These are phyloP conservation scores for Morelia viridis DNA, from an alignment of 2,797 vertebrate genomes.

Conservation along the genomic window DNA sequence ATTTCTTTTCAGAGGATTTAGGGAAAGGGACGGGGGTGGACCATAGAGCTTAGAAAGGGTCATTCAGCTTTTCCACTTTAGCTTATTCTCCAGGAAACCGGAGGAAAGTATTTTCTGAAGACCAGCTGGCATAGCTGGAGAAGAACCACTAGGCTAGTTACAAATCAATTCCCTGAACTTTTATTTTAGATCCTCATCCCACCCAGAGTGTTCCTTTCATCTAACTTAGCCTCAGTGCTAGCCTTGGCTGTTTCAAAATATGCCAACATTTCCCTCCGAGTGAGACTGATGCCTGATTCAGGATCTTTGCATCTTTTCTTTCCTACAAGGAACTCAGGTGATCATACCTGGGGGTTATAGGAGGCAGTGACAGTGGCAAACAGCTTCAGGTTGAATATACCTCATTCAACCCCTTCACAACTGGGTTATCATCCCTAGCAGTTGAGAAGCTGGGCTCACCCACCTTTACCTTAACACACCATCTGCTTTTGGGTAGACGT, in stretches of 20 bases:
- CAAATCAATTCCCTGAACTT: neutral
- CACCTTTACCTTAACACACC: neutral
- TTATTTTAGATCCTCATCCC: neutral
- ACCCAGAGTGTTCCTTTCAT: neutral
- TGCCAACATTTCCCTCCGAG: neutral
- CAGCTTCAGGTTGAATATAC: neutral
- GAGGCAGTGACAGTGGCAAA: neutral
- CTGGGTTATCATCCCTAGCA: neutral
- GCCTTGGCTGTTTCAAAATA: neutral
- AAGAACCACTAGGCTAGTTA: neutral
- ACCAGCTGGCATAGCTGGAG: slow-evolving; percentile 25
- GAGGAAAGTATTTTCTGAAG: slow-evolving; percentile 10
- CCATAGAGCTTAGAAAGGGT: slow-evolving; percentile 27
- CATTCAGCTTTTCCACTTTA: slow-evolving; percentile 45
- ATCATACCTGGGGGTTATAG: neutral
- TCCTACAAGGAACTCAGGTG: neutral
- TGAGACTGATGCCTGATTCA: neutral
- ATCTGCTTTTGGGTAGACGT: neutral
- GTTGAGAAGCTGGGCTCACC: neutral
- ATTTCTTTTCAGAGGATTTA: slow-evolving; percentile 48
- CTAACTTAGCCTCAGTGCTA: neutral
- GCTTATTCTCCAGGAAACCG: slow-evolving; percentile 54
- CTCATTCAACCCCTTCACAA: neutral
- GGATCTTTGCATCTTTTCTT: neutral
- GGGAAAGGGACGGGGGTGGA: neutral